Evolutionary conservation across 1,140 invertebrate species (phyloP), one percentile per base, ranked within the genome.

Genomic region (Glossosoma conforme): DNA sequence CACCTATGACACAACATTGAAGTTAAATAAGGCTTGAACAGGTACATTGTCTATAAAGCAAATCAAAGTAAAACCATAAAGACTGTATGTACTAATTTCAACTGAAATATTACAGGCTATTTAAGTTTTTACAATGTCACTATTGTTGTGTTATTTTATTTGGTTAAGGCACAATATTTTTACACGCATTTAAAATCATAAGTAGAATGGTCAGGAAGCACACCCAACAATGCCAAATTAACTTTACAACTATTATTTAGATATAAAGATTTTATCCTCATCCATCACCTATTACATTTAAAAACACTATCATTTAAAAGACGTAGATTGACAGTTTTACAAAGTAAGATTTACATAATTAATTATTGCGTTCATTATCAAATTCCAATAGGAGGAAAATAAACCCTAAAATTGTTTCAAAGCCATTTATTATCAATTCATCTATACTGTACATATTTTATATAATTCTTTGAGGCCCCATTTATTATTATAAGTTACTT

Each of bases 321-420:
- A n/a, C n/a, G n/a, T n/a, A n/a, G n/a, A 45, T 45, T 36, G 9
- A 28, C n/a, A 28, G 6, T 8, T 28, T 28, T n/a, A 28, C 25
- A 67, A 62, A 64, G 61, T 64, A 61, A 66, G 65, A 62, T 67
- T 66, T 68, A 69, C 65, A 72, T 66, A 17, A 36, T 40, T 8
- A 37, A 33, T 52, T 22, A 38, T 45, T 45, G 42, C 42, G 35
- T 45, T 52, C 50, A 45, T 52, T 45, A 44, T 52, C 50, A 45
- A 45, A 52, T 43, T 28, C 50, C 43, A 45, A 45, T 9, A 24
- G 17, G 50, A 36, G 14, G 35, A 45, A 40, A 25, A 52, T 15
- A 44, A 36, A 45, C 40, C 25, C 33, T 46, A 36, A 36, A 25
- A 48, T 38, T 48, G 36, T 51, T 51, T 43, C 15, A 42, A 38